Evolutionary conservation across 2,797 vertebrate species (phyloP).

Genomic region (Fistularia commersonii): DNA sequence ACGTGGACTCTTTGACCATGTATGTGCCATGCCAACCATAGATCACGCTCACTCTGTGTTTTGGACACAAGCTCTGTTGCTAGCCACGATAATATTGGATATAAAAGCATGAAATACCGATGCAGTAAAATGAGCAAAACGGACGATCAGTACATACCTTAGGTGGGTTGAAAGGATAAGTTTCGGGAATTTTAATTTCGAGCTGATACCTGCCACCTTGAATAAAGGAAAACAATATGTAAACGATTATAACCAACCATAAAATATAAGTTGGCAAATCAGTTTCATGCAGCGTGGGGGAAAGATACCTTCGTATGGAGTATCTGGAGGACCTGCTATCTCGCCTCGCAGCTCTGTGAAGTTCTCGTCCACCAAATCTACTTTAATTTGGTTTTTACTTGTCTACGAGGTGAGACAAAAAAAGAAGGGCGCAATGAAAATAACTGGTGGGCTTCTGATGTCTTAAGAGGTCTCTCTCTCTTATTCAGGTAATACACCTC

Average conservation of each 20-base stretch:
- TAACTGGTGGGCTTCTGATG: not conserved
- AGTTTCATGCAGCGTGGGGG: not conserved
- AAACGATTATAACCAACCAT: not conserved
- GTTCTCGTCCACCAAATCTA: slow-evolving; percentile 99
- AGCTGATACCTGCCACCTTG: slow-evolving; percentile 95
- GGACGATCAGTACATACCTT: slow-evolving; percentile 79
- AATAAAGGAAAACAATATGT: slow-evolving; percentile 2
- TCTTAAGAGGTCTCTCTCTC: not conserved
- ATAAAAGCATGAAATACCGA: not conserved
- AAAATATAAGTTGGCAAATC: not conserved
- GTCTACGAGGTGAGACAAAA: slow-evolving; percentile 75
- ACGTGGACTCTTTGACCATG: too few relatives aligned
- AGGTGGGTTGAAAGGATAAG: slow-evolving; percentile 98
- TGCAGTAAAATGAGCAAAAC: not conserved
- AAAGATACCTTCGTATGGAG: slow-evolving; percentile 92
- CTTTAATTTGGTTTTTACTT: slow-evolving; percentile 99
- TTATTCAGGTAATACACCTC: too few relatives aligned
- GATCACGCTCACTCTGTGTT: too few relatives aligned
- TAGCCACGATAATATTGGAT: too few relatives aligned
- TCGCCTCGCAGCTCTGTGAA: slow-evolving; percentile 99
- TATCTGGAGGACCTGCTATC: slow-evolving; percentile 98
- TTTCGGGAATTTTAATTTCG: slow-evolving; percentile 99
- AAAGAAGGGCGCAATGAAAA: not conserved
- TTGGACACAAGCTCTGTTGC: too few relatives aligned
- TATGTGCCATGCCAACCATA: too few relatives aligned